Evolutionary conservation across 2,888 invertebrate species (phyloP), one percentile per base, ranked within the genome.

Genomic region (Drosophila glabriapex): DNA sequence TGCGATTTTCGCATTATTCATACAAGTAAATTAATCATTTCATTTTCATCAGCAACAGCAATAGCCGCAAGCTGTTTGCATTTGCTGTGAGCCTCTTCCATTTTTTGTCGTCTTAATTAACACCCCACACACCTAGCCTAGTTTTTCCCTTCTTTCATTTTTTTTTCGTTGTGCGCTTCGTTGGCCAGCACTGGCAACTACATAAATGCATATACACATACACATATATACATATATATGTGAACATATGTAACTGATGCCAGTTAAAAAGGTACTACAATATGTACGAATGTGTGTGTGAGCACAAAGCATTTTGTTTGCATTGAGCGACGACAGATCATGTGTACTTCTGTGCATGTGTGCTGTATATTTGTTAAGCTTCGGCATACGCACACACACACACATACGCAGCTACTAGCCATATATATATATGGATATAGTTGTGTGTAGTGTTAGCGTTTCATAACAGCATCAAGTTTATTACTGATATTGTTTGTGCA

Each of bases 11-110:
- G 67, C 52, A 67, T 74, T 80, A 80, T 80, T 80, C 68, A 80
- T 68, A 56, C 67, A 76, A 74, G 56, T 75, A 65, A 84, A 84
- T 86, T 75, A 84, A 86, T 82, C 82, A 84, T 84, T 80, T 61
- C 53, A 67, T 52, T 79, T 79, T 77, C 65, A 76, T 63, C 39
- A 39, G 39, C 39, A 56, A 39, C 61, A 69, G 37, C 35, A 46
- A 53, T 49, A 60, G 61, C 64, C 37, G 28, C 55, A 65, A 76
- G 55, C 59, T 60, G 67, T 53, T 76, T 76, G 68, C 66, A 67
- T 76, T 61, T 64, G 65, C 46, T 65, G 66, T 68, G 52, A 65
- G 56, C 68, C 70, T 46, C 46, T 73, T 69, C 56, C 46, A 61
- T 29, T 67, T 73, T 78, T 73, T 83, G 67, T 72, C 75, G 72